Evolutionary conservation across 1,140 invertebrate genomes (phyloP), one percentile per base, ranked within the genome.

Genomic region (Tribolium castaneum): DNA sequence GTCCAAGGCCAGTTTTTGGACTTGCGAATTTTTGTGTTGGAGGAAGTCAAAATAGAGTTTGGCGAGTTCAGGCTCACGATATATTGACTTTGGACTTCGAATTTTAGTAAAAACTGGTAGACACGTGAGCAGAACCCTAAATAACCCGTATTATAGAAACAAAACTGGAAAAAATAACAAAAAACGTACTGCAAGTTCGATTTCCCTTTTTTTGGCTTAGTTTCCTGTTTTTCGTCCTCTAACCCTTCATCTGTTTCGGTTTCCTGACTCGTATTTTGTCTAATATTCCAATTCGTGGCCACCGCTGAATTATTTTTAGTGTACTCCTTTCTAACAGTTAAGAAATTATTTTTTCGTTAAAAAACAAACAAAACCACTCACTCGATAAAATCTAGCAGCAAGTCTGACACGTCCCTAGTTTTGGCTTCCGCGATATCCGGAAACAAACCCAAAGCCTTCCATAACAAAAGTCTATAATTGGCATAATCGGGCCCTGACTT

Each of bases 1-100:
- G 83, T 95, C 93, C 52, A 98, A 88, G 0, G 96, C 94, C 72
- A 91, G 89, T 85, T 94, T 96, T 85, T 98, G 97, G 39, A 98
- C 88, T 5, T 92, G 90, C 0, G 90, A 82, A 87, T 95, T 94
- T 82, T 92, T 93, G 71, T 96, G 93, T 49, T 92, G 90, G 5
- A 99, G 85, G 52, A 98, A 89, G 81, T 97, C 92, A 79, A 93
- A 87, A 84, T 94, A 97, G 19, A 96, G 90, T 77, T 91, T 90
- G 79, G 90, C 90, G 45, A 98, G 88, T 81, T 95, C 91, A 4
- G 91, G 86, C 86, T 97, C 94, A 78, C 92, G 91, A 82, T 93
- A 92, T 52, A 97, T 86, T 6, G 92, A 92, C 85, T 91, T 92
- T 0, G 96, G 96, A 86, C 96, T 96, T 66, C 91, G 91, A 76